Evolutionary conservation across 2,888 invertebrate genomes (phyloP).

Genomic region (Diadromus collaris): DNA sequence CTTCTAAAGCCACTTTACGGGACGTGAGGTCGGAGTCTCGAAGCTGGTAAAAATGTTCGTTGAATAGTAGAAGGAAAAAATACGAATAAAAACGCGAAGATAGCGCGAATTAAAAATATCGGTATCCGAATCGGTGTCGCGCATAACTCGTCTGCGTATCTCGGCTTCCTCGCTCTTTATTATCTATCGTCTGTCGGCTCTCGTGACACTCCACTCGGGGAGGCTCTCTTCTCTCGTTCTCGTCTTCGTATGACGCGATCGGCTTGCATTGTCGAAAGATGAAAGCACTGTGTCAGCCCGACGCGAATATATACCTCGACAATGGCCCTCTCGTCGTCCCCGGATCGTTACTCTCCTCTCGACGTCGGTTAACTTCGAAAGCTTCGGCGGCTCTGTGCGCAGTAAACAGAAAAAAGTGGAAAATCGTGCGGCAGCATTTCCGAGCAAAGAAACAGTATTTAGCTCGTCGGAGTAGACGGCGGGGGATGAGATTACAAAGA

Average conservation of each 20-base stretch:
- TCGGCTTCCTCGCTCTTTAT: conserved; percentile 13
- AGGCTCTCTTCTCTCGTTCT: conserved; percentile 22
- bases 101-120: conserved; percentile 7
- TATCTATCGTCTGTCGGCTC: conserved; percentile 33
- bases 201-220: conserved; percentile 19
- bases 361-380: conserved; percentile 7
- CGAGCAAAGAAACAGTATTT: neutral
- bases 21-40: no score
- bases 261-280: conserved; percentile 51
- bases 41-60: neutral
- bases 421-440: neutral
- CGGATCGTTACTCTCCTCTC: conserved; percentile 50
- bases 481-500: neutral
- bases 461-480: neutral
- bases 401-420: neutral
- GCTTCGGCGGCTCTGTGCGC: neutral
- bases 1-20: neutral
- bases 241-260: conserved; percentile 8
- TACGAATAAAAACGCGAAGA: neutral
- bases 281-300: conserved; percentile 35
- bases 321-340: neutral
- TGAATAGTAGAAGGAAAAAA: neutral
- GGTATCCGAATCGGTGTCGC: conserved; percentile 39
- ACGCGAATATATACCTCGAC: conserved; percentile 31
- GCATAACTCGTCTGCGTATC: conserved; percentile 9